A percentile compares a stretch with the other conserved stretches of the same genome.
Conservation (phyloP, 2,113 vertebrate genomes). For the Chionomys nivalis region DNA sequence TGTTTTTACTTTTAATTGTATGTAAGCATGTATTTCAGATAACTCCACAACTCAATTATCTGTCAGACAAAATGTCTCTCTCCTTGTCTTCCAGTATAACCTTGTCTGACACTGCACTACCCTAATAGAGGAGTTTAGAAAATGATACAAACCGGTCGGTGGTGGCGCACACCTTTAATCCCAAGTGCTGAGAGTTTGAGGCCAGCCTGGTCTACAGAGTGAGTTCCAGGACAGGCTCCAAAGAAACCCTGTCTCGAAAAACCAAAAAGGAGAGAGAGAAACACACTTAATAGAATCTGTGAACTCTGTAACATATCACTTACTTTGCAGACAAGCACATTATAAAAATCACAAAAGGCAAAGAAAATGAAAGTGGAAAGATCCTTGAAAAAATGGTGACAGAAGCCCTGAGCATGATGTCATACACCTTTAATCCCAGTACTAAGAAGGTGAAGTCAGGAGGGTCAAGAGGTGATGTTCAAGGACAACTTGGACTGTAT, state of each 20-base stretch:
- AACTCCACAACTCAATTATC: not conserved
- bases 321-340: not conserved
- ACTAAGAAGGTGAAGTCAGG: not conserved
- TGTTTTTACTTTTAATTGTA: slow-evolving; percentile 12
- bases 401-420: too few species aligned
- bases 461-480: not conserved
- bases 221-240: not conserved
- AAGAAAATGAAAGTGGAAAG: not conserved
- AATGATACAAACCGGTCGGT: not conserved
- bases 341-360: not conserved
- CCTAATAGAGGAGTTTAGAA: not conserved
- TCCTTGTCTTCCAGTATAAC: not conserved
- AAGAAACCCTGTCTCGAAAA: not conserved
- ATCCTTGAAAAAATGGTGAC: not conserved
- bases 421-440: not conserved
- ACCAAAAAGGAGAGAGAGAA: not conserved
- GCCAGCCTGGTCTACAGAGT: not conserved
- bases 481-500: not conserved
- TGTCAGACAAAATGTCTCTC: not conserved
- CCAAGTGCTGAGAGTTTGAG: not conserved
- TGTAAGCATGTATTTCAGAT: not conserved
- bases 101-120: not conserved
- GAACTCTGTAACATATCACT: not conserved
- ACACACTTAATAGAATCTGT: not conserved
- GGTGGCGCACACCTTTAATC: not conserved